Evolutionary conservation across 2,888 invertebrate genomes (phyloP).

Genomic region (Latheticus oryzae): DNA sequence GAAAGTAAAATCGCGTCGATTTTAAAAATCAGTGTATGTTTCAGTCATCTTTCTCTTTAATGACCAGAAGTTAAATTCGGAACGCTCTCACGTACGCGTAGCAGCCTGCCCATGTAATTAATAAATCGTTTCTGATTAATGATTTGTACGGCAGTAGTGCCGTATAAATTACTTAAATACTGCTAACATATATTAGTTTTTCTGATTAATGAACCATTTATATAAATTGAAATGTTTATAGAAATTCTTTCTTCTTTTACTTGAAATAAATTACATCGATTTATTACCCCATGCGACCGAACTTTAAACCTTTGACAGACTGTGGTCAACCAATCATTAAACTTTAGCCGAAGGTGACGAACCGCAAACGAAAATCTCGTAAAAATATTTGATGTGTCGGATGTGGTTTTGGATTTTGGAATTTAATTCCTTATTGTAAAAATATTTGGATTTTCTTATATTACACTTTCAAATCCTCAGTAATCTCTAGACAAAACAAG

Average conservation of each 20-base stretch:
- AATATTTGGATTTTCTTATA: conserved; percentile 21
- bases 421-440: conserved; percentile 12
- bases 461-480: conserved; percentile 13
- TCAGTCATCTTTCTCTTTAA: conserved; percentile 15
- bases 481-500: conserved; percentile 29
- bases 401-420: conserved; percentile 13
- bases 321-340: conserved; percentile 13
- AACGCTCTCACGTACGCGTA: conserved; percentile 37
- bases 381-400: no score
- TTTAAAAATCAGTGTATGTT: conserved; percentile 24
- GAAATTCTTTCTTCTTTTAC: conserved; percentile 27
- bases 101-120: conserved; percentile 36
- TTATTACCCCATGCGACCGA: conserved; percentile 15
- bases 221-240: conserved; percentile 32
- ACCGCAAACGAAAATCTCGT: no score
- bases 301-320: conserved; percentile 8
- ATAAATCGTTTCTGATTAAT: conserved; percentile 40
- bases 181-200: conserved; percentile 34
- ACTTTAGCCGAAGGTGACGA: conserved; percentile 6
- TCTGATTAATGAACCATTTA: conserved; percentile 36
- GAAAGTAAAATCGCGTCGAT: no score
- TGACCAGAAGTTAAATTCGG: conserved; percentile 27
- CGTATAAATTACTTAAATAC: conserved; percentile 40
- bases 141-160: conserved; percentile 26
- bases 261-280: conserved; percentile 33